A percentile compares a stretch with the other conserved stretches of the same genome.
phyloP scores from a whole-genome alignment of 2,888 invertebrate genomes.

The Habroteleia sp. region DNA sequence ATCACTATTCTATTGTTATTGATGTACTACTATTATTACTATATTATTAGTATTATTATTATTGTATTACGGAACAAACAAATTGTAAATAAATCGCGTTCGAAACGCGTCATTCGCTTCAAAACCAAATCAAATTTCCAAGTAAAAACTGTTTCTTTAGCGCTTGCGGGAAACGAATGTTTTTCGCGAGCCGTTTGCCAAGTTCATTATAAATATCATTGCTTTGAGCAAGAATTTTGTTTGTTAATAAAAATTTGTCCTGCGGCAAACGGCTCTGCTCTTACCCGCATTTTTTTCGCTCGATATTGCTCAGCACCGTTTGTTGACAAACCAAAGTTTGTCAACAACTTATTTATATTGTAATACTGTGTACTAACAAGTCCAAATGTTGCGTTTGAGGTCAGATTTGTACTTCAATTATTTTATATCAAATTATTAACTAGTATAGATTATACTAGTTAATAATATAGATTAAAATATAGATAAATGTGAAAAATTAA shows the following conservation, averaged over 20 bases:
- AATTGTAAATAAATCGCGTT: constrained; percentile 8
- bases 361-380: constrained; percentile 31
- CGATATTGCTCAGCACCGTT: constrained; percentile 42
- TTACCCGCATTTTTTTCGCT: background rate
- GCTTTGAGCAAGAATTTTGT: background rate
- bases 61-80: background rate
- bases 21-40: no score
- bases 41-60: background rate
- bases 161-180: background rate
- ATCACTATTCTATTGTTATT: background rate
- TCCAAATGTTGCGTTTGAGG: constrained; percentile 29
- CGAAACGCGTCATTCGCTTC: constrained; percentile 27
- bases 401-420: constrained; percentile 6
- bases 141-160: no score
- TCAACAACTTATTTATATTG: constrained; percentile 24
- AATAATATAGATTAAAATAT: no score
- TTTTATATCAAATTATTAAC: no score
- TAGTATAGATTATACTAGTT: no score
- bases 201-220: no score
- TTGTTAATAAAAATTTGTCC: background rate
- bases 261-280: background rate
- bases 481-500: no score
- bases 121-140: constrained; percentile 40
- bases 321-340: constrained; percentile 30
- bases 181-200: background rate